Percentiles rank a stretch among this genome's conserved stretches.
Conservation (phyloP, 2,888 invertebrate species). For the Steromphala cineraria region DNA sequence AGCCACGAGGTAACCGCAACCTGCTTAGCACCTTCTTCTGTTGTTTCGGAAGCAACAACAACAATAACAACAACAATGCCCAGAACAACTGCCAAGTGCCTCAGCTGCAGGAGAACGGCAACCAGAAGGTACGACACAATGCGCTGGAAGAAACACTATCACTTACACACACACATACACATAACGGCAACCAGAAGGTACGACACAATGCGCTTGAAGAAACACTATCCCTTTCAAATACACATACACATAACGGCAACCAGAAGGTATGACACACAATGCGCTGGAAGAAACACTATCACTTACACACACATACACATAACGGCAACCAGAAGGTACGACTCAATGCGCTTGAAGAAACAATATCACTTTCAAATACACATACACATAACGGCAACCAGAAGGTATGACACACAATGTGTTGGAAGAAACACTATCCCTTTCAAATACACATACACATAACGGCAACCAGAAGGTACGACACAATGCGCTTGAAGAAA, state of each 20-base stretch:
- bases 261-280: constrained; percentile 53
- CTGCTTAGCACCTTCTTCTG: constrained; percentile 84
- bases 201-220: constrained; percentile 7
- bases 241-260: too few relatives aligned
- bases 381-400: too few relatives aligned
- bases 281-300: neutral
- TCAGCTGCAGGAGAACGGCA: constrained; percentile 65
- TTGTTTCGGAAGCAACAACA: constrained; percentile 67
- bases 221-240: too few relatives aligned
- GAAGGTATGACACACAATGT: too few relatives aligned
- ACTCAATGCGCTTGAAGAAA: too few relatives aligned
- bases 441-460: too few relatives aligned
- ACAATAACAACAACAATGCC: constrained; percentile 63
- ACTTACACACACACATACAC: too few relatives aligned
- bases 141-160: neutral
- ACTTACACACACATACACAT: too few relatives aligned
- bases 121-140: constrained; percentile 54
- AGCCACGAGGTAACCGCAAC: constrained; percentile 80
- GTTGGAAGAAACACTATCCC: too few relatives aligned
- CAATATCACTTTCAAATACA: too few relatives aligned
- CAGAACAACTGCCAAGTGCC: constrained; percentile 60
- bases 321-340: constrained; percentile 68
- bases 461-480: too few relatives aligned
- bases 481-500: too few relatives aligned
- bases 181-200: constrained; percentile 68